Conservation (phyloP, 2,797 vertebrate species). For the Sebastes hopkinsi region DNA sequence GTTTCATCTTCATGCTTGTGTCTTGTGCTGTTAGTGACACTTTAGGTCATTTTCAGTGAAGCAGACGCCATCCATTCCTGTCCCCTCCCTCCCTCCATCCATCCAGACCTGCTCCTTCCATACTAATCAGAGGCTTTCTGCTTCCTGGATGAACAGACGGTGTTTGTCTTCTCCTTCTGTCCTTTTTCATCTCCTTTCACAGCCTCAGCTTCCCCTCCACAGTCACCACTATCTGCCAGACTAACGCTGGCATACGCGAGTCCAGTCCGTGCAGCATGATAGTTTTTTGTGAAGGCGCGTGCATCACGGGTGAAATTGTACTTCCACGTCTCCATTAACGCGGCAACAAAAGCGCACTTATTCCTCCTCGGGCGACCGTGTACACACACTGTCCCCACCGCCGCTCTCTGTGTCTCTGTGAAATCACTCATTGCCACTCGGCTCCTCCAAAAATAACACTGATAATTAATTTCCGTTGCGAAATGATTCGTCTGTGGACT, state of each 20-base stretch:
- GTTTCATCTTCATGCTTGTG: constrained; percentile 6
- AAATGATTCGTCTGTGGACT: constrained; percentile 72
- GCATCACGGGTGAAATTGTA: not conserved
- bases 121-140: constrained; percentile 60
- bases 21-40: not conserved
- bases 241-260: not conserved
- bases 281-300: not conserved
- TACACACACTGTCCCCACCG: constrained; percentile 19
- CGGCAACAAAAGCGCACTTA: not conserved
- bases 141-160: constrained; percentile 50
- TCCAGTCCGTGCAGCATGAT: not conserved
- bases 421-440: constrained; percentile 73
- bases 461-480: constrained; percentile 83
- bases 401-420: constrained; percentile 46
- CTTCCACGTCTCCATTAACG: constrained; percentile 21
- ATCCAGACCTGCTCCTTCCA: constrained; percentile 18
- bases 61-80: constrained; percentile 1
- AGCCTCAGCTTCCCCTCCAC: not conserved
- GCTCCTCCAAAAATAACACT: constrained; percentile 80
- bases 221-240: not conserved
- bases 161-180: constrained; percentile 59
- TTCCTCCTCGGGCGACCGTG: not conserved
- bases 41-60: constrained; percentile 18
- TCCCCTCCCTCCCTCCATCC: not conserved
- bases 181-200: constrained; percentile 21